phyloP scores from a whole-genome alignment of 2,797 vertebrate genomes.

The Lepilemur ruficaudatus region DNA sequence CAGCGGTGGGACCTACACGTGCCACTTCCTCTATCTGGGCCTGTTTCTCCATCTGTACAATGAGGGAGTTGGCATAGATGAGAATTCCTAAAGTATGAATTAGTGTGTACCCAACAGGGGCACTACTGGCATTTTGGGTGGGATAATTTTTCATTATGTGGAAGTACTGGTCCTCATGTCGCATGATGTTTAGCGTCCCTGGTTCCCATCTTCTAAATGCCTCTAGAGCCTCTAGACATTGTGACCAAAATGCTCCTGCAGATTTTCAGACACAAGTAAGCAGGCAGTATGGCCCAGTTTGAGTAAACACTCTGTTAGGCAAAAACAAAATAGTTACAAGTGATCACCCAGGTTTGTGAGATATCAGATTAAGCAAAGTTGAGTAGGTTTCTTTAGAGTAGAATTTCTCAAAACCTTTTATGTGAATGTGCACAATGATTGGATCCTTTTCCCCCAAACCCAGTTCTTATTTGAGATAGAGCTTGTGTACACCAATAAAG shows the following conservation, averaged over 20 bases:
- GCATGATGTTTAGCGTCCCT: neutral
- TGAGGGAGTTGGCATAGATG: neutral
- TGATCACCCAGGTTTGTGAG: neutral
- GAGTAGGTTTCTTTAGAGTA: neutral
- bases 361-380: neutral
- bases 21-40: neutral
- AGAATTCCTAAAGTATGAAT: neutral
- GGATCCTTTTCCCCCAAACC: neutral
- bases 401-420: neutral
- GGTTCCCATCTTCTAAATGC: neutral
- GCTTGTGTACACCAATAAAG: neutral
- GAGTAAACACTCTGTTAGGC: neutral
- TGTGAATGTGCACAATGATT: neutral
- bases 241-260: neutral
- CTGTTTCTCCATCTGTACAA: neutral
- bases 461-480: neutral
- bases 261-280: neutral
- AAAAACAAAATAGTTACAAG: slow-evolving; percentile 5
- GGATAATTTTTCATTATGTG: neutral
- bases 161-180: neutral
- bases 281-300: neutral
- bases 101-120: neutral
- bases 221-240: neutral
- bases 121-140: neutral
- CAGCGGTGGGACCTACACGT: neutral